Evolutionary conservation across 2,888 invertebrate species (phyloP), one percentile per base, ranked within the genome.

Genomic region (Ochropleura leucogaster): DNA sequence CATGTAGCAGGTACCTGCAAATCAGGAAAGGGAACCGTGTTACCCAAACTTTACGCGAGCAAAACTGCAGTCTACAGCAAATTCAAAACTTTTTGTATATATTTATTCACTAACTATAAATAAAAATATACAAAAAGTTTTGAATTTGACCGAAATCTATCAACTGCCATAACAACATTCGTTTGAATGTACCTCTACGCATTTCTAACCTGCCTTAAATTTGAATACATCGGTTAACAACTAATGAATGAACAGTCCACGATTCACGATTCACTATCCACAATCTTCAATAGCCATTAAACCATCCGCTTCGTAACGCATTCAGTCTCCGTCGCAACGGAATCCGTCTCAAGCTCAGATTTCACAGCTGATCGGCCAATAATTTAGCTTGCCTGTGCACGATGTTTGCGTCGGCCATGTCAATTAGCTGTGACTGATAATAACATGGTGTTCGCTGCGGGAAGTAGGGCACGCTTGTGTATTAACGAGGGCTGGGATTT

Each of bases 361-460:
- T 64, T 72, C 72, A 74, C 51, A 69, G 40, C 68, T 63, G 67
- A 65, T 74, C 68, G 44, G 70, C 68, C 53, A 77, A 77, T 84
- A 77, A 84, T 75, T 77, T 49, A 75, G 42, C 71, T 46, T 20
- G 70, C 67, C 46, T 68, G 65, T 66, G 66, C 46, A 42, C 69
- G 68, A 72, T 67, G 68, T 71, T 71, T 78, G 77, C 69, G 66
- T 66, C 71, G 49, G 72, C 65, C 75, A 66, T 74, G 69, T 81
- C 72, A 79, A 85, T 86, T 84, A 84, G 71, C 67, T 62, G 51
- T 68, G 79, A 74, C 66, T 75, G 66, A 82, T 85, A 83, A 85
- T 80, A 73, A 63, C 78, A 82, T 51, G 65, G 53, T 72, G 44
- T 67, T 74, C 49, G 49, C 49, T 42, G 14, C 3, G 14, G 6